Conservation (phyloP, 2,888 invertebrate genomes). For the Lasioglossum figueresi region DNA sequence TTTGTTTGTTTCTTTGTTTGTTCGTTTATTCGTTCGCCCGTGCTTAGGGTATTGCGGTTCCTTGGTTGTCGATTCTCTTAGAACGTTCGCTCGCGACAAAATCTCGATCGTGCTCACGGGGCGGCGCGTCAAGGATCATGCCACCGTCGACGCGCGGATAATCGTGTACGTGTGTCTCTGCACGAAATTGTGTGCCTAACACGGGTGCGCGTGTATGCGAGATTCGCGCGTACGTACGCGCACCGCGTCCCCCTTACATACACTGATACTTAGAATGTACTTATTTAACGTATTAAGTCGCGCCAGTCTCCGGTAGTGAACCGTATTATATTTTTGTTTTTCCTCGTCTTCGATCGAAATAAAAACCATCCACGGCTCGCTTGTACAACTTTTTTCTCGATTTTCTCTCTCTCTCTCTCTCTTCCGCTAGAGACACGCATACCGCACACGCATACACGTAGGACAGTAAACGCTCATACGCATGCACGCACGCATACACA, state of each 20-base stretch:
- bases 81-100: neutral
- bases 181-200: conserved; percentile 34
- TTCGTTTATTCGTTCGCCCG: neutral
- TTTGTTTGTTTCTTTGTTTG: neutral
- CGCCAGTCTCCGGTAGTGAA: conserved; percentile 69
- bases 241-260: conserved; percentile 41
- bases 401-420: neutral
- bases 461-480: conserved; percentile 21
- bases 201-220: neutral
- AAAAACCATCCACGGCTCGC: conserved; percentile 41
- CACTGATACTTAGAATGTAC: conserved; percentile 58
- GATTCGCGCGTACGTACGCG: conserved; percentile 23
- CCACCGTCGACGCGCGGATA: conserved; percentile 40
- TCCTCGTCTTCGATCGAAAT: conserved; percentile 56
- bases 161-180: conserved; percentile 62
- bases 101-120: conserved; percentile 10
- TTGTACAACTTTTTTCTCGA: neutral
- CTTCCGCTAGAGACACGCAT: conserved; percentile 15
- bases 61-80: neutral
- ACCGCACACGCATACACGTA: conserved; percentile 21
- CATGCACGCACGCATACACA: conserved; percentile 16
- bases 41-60: neutral
- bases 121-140: conserved; percentile 19
- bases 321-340: conserved; percentile 38
- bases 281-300: conserved; percentile 65